These are phyloP conservation scores for Ectobius pallidus DNA, from an alignment of 2,888 invertebrate species.

Conservation along the genomic window DNA sequence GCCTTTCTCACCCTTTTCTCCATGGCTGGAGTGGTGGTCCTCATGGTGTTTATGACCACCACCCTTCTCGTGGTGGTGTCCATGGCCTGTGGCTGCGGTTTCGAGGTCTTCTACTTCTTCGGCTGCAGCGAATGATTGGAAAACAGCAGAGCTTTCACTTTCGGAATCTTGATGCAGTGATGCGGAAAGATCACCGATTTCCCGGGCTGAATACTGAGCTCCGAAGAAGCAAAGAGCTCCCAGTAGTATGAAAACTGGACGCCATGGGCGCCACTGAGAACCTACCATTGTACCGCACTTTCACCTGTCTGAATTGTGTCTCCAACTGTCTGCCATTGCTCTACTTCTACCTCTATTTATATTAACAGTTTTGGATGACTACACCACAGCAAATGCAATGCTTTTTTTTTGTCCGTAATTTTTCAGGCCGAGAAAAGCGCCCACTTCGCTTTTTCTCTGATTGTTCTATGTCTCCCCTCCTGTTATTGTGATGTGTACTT, in stretches of 20 bases:
- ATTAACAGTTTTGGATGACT: conserved; percentile 23
- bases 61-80: conserved; percentile 79
- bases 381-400: conserved; percentile 15
- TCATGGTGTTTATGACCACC: conserved; percentile 45
- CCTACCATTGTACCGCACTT: not conserved
- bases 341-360: conserved; percentile 1
- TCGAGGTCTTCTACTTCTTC: conserved; percentile 46
- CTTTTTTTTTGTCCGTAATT: not conserved
- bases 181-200: conserved; percentile 19
- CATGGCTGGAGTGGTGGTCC: conserved; percentile 57
- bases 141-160: conserved; percentile 22
- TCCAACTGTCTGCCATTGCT: not conserved
- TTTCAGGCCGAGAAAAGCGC: not conserved
- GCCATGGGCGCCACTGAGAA: conserved; percentile 17
- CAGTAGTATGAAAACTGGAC: conserved; percentile 14
- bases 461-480: not conserved
- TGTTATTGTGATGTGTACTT: conserved; percentile 4
- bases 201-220: conserved; percentile 29
- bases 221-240: conserved; percentile 30
- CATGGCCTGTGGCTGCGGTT: conserved; percentile 57
- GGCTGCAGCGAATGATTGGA: conserved; percentile 8
- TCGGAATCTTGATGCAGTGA: conserved; percentile 2
- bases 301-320: not conserved
- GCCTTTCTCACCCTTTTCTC: conserved; percentile 79
- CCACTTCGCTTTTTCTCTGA: not conserved